A percentile compares a stretch with the other conserved stretches of the same genome.
Evolutionary conservation across 2,888 invertebrate genomes (phyloP).

Genomic region (Fabriciana adippe): DNA sequence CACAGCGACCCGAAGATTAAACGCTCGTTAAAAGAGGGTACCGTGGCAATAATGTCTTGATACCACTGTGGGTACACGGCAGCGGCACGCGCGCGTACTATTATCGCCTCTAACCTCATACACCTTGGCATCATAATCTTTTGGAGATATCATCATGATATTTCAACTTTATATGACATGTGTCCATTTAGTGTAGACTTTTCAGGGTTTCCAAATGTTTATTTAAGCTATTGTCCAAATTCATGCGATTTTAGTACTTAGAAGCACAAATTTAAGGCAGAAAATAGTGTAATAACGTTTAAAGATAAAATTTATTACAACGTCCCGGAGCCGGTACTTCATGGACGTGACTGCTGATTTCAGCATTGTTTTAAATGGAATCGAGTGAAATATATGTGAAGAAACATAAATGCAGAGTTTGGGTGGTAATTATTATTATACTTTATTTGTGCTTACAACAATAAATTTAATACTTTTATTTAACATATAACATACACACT

Average conservation of each 20-base stretch:
- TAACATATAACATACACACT: too few species aligned
- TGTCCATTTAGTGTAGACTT: constrained; percentile 61
- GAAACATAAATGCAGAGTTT: not conserved
- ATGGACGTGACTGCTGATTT: constrained; percentile 23
- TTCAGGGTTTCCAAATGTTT: constrained; percentile 51
- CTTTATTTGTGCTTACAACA: too few species aligned
- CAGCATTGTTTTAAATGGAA: constrained; percentile 18
- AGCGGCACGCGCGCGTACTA: constrained; percentile 28
- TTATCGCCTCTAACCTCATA: constrained; percentile 39
- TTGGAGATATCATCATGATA: constrained; percentile 40
- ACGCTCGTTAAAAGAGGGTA: constrained; percentile 76
- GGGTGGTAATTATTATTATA: too few species aligned
- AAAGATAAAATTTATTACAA: constrained; percentile 25
- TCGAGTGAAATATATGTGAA: constrained; percentile 9
- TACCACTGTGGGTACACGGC: constrained; percentile 52
- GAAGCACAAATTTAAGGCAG: constrained; percentile 8
- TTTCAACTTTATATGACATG: constrained; percentile 59
- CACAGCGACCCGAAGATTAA: constrained; percentile 70
- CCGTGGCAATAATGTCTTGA: constrained; percentile 75
- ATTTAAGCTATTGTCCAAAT: constrained; percentile 34
- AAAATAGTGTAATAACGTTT: constrained; percentile 11
- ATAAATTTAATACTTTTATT: too few species aligned
- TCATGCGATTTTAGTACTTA: constrained; percentile 16
- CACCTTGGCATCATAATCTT: constrained; percentile 38
- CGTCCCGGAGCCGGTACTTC: constrained; percentile 11